phyloP scores from a whole-genome alignment of 2,888 invertebrate species.

The Ochropleura plecta region DNA sequence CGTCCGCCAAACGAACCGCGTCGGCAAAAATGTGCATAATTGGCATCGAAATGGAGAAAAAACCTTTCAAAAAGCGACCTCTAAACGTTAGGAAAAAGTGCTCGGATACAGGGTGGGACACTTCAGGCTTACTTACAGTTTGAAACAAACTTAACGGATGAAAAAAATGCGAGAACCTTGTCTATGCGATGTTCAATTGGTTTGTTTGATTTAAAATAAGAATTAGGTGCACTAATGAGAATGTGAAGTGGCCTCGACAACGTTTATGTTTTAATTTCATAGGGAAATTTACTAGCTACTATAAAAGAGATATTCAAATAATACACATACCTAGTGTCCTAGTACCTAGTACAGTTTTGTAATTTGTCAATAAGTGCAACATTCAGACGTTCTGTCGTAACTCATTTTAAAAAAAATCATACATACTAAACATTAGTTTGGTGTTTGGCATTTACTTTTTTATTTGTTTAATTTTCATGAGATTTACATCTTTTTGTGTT shows the following conservation, averaged over 20 bases:
- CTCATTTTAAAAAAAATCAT: too few species aligned
- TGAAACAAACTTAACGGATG: not conserved
- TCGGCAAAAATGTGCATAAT: conserved; percentile 90
- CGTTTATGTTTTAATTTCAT: too few species aligned
- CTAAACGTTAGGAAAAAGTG: conserved; percentile 89
- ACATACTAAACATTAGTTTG: too few species aligned
- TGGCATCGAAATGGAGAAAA: conserved; percentile 86
- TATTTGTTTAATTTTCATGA: not conserved
- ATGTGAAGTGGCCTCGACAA: not conserved
- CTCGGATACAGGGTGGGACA: conserved; percentile 82
- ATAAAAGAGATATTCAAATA: too few species aligned
- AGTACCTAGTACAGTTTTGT: too few species aligned
- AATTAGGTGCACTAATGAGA: not conserved
- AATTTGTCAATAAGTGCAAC: too few species aligned
- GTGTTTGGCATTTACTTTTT: not conserved
- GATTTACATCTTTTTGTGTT: not conserved
- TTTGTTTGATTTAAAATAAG: conserved; percentile 11
- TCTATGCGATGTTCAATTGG: not conserved
- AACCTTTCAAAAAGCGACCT: conserved; percentile 89
- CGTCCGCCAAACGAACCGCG: conserved; percentile 85
- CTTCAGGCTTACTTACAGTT: conserved; percentile 16
- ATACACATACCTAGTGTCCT: too few species aligned
- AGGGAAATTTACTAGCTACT: too few species aligned
- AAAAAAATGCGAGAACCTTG: not conserved
- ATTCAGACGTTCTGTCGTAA: too few species aligned